Evolutionary conservation across 2,113 vertebrate species (phyloP).

Genomic region (Morphnarchus princeps): DNA sequence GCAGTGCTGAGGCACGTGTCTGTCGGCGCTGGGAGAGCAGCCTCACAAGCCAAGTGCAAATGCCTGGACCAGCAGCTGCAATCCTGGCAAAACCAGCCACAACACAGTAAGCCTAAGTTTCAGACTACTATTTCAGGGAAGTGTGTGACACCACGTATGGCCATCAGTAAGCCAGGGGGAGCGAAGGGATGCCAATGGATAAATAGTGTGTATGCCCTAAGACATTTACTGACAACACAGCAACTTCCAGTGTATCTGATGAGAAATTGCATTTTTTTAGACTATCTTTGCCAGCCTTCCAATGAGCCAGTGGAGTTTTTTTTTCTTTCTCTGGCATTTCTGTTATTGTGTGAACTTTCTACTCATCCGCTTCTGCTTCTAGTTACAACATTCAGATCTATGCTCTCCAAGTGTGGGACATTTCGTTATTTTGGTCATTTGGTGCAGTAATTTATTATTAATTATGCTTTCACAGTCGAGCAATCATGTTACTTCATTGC

Average conservation of each 20-base stretch:
- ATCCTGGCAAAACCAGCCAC: background rate
- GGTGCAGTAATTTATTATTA: background rate
- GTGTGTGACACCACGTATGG: background rate
- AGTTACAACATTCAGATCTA: background rate
- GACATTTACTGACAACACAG: background rate
- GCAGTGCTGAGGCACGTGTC: accelerated
- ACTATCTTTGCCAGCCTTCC: background rate
- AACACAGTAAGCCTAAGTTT: background rate
- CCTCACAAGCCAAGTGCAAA: background rate
- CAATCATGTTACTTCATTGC: background rate
- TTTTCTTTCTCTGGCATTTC: background rate
- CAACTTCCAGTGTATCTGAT: background rate
- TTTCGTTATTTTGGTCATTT: background rate
- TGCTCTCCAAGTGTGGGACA: background rate
- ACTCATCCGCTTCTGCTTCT: background rate
- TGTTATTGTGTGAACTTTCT: background rate
- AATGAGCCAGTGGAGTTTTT: background rate
- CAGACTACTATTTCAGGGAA: background rate
- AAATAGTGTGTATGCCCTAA: background rate
- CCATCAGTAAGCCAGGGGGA: background rate
- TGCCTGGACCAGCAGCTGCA: background rate
- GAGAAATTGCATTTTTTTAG: background rate
- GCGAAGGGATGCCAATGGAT: background rate
- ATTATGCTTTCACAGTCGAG: background rate
- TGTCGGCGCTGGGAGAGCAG: background rate